Base-by-base conservation (phyloP, 2,113 vertebrate genomes). In the Panurus biarmicus region DNA sequence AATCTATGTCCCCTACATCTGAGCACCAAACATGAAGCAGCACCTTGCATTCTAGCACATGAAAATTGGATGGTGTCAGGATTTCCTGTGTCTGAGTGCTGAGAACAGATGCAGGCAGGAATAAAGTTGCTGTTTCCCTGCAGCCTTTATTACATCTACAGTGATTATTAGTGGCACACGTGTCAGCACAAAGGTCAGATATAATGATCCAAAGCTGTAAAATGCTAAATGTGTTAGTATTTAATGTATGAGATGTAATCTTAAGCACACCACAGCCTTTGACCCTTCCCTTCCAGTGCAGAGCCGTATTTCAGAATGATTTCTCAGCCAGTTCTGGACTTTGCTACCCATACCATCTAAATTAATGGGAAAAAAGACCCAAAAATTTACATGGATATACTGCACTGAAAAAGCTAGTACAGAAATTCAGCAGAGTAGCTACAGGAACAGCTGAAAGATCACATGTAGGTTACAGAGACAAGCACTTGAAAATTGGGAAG, bases 171-270 rank as follows among this genome's bases (percentile, higher is more conserved):
- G 56, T 53, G 45, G 87, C 57, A 86, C 45, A 86, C 10, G 33
- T 95, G 92, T 88, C 87, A 94, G 92, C 45, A 77, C 93, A 95
- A 81, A 97, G 96, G 94, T 94, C 94, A 93, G 56, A 25, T 23
- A 71, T 9, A 86, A 86, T 20, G 40, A 91, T 60, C 35, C 72
- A 73, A 76, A 84, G 91, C 85, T 80, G 31, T 78, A 96, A 95
- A 94, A 91, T 4, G 2, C n/a, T 93, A 54, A 81, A 67, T 77
- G 50, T 26, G 18, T 78, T 66, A 92, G 73, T 3, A 4, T 84
- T 93, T 95, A 90, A 94, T 74, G 42, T 19, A 80, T 28, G 67
- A 86, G 21, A 56, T 94, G 65, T 81, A 84, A 93, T 80, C 72
- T 90, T 88, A 91, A 83, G 56, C 57, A 92, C 25, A 70, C 14